Base-by-base conservation (phyloP, 2,797 vertebrate species). In the Propithecus deckenii region DNA sequence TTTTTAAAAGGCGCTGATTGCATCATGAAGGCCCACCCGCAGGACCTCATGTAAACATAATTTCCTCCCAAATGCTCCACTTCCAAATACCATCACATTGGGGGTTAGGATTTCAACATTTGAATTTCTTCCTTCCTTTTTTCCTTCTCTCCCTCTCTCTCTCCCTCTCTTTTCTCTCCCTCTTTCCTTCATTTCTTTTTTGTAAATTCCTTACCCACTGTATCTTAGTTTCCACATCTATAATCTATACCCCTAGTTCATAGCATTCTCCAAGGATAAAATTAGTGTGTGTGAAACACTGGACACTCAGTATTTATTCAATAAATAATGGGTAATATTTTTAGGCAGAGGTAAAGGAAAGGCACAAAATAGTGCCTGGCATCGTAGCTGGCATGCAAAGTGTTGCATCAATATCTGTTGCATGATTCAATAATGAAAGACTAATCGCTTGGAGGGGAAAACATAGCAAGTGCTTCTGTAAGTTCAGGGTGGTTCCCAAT, bases 371-470 rank as follows among this genome's bases (percentile, higher is more conserved):
- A n/a, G 30, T 43, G 18, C 17, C 57, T 69, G 22, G 10, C 32
- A 15, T 48, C 61, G 35, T 35, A 43, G 30, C 20, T 85, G 30
- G 55, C 10, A 79, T 46, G 61, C 14, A 35, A 55, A 52, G 13
- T 61, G 2, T 30, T 41, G 14, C 22, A 30, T 30, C 30, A 46
- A 12, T 59, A 32, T 52, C 71, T 69, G 30, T 32, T n/a, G 69
- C 83, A 57, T 28, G 25, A 78, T 65, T n/a, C 32, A 78, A 61
- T n/a, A 86, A 30, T 35, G 52, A 91, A 86, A 83, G 15, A 71
- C 7, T 15, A 78, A 32, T 43, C 14, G 41, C 7, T 65, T 84
- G 12, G 28, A 63, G 63, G 63, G 28, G 52, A 32, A 32, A 78
- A 48, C 52, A 63, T 5, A 90, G 38, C 0, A 14, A 74, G 59